Evolutionary conservation across 1,140 invertebrate species (phyloP).

Genomic region (Drosophila erecta): DNA sequence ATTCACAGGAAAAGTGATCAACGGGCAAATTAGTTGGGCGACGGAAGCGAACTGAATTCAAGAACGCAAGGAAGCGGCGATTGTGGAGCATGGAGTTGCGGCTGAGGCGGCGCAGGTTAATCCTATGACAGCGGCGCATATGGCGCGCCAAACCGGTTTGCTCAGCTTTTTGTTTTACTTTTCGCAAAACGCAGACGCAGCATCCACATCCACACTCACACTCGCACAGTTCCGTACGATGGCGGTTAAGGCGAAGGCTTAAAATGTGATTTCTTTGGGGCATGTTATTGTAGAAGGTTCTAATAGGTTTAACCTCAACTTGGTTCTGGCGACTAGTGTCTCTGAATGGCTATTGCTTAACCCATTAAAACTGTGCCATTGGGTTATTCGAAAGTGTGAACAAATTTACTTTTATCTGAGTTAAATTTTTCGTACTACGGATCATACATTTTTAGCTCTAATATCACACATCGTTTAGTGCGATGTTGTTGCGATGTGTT

Average conservation of each 20-base stretch:
- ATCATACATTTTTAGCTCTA: too few species aligned
- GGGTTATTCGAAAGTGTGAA: too few species aligned
- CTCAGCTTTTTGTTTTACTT: constrained; percentile 54
- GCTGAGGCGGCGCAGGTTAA: constrained; percentile 57
- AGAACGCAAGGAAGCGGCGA: constrained; percentile 35
- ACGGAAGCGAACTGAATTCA: constrained; percentile 50
- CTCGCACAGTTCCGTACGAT: not conserved
- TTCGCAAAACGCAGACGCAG: constrained; percentile 50
- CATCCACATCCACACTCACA: constrained; percentile 42
- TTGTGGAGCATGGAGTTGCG: constrained; percentile 20
- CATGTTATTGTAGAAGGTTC: constrained; percentile 8
- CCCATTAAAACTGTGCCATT: not conserved
- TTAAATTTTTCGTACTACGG: too few species aligned
- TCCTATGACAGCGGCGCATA: constrained; percentile 76
- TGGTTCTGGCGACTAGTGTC: not conserved
- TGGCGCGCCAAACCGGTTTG: constrained; percentile 69
- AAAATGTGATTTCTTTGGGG: constrained; percentile 18
- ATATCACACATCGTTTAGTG: too few species aligned
- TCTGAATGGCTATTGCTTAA: not conserved
- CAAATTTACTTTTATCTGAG: too few species aligned
- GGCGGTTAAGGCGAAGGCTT: constrained; percentile 14
- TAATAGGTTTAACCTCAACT: constrained; percentile 7
- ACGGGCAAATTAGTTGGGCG: constrained; percentile 77
- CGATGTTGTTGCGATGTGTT: too few species aligned
- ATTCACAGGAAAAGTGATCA: constrained; percentile 84